These are phyloP conservation scores for Hydractinia symbiolongicarpus DNA, from an alignment of 30 jellyfish, hydroid and myxozoan species.

Conservation along the genomic window DNA sequence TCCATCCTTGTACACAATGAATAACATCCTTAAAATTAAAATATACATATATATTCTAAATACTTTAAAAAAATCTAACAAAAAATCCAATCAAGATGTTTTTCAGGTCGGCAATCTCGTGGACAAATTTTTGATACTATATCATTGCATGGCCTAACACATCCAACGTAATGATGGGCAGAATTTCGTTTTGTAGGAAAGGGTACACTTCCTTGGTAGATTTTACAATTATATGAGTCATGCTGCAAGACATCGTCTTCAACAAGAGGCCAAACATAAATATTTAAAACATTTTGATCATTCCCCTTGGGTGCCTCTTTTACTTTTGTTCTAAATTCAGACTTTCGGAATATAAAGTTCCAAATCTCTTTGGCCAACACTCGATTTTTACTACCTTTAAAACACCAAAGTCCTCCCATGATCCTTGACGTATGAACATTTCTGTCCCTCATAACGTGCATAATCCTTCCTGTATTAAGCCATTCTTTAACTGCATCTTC, in stretches of 20 bases:
- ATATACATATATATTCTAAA: no score
- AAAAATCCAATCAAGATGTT: constrained; percentile 15
- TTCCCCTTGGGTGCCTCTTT: background rate
- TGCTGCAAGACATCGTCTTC: background rate
- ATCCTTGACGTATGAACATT: background rate
- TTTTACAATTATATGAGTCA: background rate
- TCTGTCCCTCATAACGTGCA: constrained; percentile 20
- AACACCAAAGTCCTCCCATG: constrained; percentile 23
- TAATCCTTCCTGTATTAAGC: background rate
- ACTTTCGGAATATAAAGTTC: background rate
- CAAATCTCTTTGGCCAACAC: background rate
- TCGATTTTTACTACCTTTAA: background rate
- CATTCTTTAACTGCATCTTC: constrained; percentile 21
- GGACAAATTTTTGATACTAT: background rate
- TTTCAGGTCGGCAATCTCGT: constrained; percentile 9
- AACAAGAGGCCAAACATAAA: background rate
- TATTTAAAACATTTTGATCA: constrained; percentile 6
- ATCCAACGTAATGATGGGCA: constrained; percentile 1
- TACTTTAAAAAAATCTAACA: background rate
- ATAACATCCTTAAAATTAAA: no score
- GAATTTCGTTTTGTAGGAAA: constrained; percentile 13
- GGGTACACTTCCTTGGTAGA: background rate
- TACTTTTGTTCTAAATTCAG: background rate
- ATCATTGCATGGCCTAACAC: constrained; percentile 13
- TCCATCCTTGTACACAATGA: no score